A percentile compares a stretch with the other conserved stretches of the same genome.
Evolutionary conservation across 1,140 invertebrate species (phyloP).

Genomic region (Pachypsylla venusta): DNA sequence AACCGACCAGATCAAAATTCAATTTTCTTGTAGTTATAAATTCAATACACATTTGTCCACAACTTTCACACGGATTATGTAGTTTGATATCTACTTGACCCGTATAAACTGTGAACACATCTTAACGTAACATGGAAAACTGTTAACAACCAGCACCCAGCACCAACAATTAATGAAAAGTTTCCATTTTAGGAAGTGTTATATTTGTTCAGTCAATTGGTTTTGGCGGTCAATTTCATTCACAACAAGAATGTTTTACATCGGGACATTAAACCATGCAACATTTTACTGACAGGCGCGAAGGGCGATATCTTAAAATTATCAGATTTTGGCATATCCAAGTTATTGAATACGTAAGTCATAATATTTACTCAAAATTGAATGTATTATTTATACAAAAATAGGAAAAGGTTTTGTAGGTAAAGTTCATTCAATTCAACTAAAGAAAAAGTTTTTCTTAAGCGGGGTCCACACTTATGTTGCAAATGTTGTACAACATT

Average conservation of each 20-base stretch:
- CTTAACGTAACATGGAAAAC: background rate
- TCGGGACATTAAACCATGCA: slow-evolving; percentile 59
- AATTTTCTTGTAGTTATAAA: background rate
- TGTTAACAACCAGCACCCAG: background rate
- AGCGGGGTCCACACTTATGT: no score
- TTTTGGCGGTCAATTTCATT: slow-evolving; percentile 55
- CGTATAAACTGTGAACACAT: background rate
- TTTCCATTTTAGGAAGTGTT: slow-evolving; percentile 32
- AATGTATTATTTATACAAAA: slow-evolving; percentile 16
- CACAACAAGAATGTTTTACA: slow-evolving; percentile 54
- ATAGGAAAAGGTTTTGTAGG: slow-evolving; percentile 9
- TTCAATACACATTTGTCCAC: background rate
- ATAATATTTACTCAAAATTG: no score
- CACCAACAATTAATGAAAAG: background rate
- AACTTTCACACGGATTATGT: background rate
- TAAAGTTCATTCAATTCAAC: background rate
- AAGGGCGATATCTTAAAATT: slow-evolving; percentile 49
- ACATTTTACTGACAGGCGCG: slow-evolving; percentile 50
- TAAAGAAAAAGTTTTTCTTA: no score
- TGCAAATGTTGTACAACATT: no score
- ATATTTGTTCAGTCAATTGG: slow-evolving; percentile 43
- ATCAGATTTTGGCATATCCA: slow-evolving; percentile 65
- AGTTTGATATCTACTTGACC: background rate
- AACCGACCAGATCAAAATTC: background rate
- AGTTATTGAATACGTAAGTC: slow-evolving; percentile 35